Base-by-base conservation (phyloP, 2,113 vertebrate genomes). In the Pantherophis guttatus region DNA sequence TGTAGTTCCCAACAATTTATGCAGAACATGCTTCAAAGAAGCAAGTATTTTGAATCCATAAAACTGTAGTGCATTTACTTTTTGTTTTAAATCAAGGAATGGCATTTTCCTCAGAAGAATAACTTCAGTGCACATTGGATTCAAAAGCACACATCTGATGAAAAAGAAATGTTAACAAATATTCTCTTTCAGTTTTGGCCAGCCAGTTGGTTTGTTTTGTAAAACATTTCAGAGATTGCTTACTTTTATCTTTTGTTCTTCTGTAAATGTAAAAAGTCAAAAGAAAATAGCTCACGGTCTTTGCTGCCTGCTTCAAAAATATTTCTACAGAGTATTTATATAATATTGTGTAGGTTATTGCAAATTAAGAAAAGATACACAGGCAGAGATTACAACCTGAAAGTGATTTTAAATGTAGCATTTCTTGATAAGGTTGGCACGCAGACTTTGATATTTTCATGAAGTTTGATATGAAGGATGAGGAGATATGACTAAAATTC, bases 211-310 rank as follows among this genome's bases (percentile, higher is more conserved):
- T 92, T n/a, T 55, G 52, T 88, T 94, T 93, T 91, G 58, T 88
- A 93, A 92, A 93, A 94, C 87, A 75, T 39, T 57, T 90, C 81
- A 96, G 93, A 96, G 91, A 93, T 50, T 92, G 57, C 62, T 88
- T 75, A 59, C 59, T 70, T 86, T 12, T 86, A 89, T 92, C 92
- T 95, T 95, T 88, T 75, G n/a, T 48, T 65, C 50, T 44, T 55
- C 89, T 44, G 24, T 50, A 53, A 93, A 44, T 19, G 33, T 29
- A 85, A 57, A 39, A 58, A 10, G 44, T 17, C 12, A 8, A 59
- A 65, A 29, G 29, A 55, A 87, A 65, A 86, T 12, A 26, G 59
- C 3, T 48, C 23, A 87, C 85, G 24, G 48, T 90, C 3, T 90
- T 90, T 50, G 90, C 59, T 81, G 62, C 17, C 53, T 91, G 86